These are phyloP conservation scores for Drymonia ruficornis DNA, from an alignment of 2,888 invertebrate genomes.

Conservation along the genomic window DNA sequence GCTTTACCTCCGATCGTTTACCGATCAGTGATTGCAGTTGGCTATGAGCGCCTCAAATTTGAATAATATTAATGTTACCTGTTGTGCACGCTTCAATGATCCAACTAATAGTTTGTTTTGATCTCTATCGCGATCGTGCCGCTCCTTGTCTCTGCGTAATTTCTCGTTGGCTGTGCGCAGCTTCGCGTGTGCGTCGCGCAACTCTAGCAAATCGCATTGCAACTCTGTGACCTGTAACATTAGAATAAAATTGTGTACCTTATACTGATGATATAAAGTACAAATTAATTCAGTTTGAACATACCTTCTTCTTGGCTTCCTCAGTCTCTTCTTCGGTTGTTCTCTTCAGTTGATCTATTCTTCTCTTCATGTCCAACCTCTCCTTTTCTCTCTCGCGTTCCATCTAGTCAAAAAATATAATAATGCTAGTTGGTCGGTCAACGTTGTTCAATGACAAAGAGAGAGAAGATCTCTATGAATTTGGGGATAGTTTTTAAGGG, in stretches of 20 bases:
- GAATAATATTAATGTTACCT: slow-evolving; percentile 54
- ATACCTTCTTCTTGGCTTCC: slow-evolving; percentile 93
- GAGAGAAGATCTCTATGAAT: no score
- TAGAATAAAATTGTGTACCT: background rate
- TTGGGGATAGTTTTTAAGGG: no score
- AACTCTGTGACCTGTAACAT: slow-evolving; percentile 86
- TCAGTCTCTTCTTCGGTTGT: slow-evolving; percentile 95
- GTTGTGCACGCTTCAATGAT: slow-evolving; percentile 79
- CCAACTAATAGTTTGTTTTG: slow-evolving; percentile 78
- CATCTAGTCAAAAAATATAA: slow-evolving; percentile 76
- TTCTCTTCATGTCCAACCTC: slow-evolving; percentile 92
- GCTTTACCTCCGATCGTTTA: no score
- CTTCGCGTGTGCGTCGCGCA: slow-evolving; percentile 96
- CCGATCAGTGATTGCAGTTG: no score
- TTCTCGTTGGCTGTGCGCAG: slow-evolving; percentile 96
- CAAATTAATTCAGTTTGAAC: background rate
- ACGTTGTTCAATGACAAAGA: no score
- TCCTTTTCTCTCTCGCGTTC: slow-evolving; percentile 96
- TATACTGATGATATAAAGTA: background rate
- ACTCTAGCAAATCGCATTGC: slow-evolving; percentile 94
- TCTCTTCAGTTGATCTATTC: slow-evolving; percentile 93
- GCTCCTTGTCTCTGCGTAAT: slow-evolving; percentile 93
- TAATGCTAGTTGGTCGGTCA: background rate
- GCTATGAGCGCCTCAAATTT: no score
- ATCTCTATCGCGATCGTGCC: slow-evolving; percentile 92